Percentiles rank a stretch among this genome's conserved stretches.
Conservation (phyloP, 2,797 vertebrate genomes). For the Rhynchotus rufescens region DNA sequence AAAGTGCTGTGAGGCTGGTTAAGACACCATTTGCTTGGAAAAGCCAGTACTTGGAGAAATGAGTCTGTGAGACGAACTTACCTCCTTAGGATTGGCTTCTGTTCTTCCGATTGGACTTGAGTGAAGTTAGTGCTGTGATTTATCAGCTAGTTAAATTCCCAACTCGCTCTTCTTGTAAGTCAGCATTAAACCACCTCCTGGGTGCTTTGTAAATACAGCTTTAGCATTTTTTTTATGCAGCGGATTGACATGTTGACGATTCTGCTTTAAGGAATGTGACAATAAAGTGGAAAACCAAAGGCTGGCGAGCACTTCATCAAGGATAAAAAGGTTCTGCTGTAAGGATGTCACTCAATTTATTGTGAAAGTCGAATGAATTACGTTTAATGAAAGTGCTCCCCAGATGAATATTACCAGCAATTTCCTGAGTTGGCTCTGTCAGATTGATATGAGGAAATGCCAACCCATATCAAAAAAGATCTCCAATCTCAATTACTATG, state of each 20-base stretch:
- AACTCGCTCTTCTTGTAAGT: conserved; percentile 63
- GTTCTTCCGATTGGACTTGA: neutral
- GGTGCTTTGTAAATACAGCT: conserved; percentile 79
- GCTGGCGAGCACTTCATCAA: conserved; percentile 86
- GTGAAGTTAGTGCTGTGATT: conserved; percentile 71
- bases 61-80: neutral
- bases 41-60: conserved; percentile 8
- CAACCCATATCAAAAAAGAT: conserved; percentile 79
- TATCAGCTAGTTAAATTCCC: conserved; percentile 72
- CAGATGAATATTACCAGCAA: conserved; percentile 88
- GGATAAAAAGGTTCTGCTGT: conserved; percentile 85
- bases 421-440: conserved; percentile 85
- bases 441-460: conserved; percentile 83
- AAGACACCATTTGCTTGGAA: neutral
- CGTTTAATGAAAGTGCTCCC: conserved; percentile 88
- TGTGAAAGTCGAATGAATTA: conserved; percentile 89
- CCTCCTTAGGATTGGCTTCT: neutral
- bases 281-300: conserved; percentile 81
- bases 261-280: conserved; percentile 84
- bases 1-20: conserved; percentile 21
- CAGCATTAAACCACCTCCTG: conserved; percentile 78
- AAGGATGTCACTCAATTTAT: conserved; percentile 89
- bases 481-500: conserved; percentile 81
- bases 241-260: conserved; percentile 83
- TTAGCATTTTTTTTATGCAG: conserved; percentile 75